phyloP scores from a whole-genome alignment of 37 sponge, comb jelly and placozoan genomes.

The Eunapius fragilis region DNA sequence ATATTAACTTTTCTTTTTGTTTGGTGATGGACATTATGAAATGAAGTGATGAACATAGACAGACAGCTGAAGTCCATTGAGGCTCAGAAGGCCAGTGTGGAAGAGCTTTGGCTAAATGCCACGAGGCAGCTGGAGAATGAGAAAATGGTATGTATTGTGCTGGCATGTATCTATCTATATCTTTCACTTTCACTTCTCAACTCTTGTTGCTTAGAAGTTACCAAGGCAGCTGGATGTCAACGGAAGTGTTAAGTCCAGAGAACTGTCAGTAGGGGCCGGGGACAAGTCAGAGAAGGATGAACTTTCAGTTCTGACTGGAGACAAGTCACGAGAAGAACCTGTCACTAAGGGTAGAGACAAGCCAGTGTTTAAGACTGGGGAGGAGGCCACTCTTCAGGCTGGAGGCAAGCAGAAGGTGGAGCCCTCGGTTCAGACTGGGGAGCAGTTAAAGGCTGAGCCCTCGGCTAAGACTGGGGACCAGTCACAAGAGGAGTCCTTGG shows the following conservation, averaged over 20 bases:
- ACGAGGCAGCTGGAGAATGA: background rate
- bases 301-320: background rate
- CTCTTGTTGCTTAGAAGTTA: background rate
- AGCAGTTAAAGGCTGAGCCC: background rate
- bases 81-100: background rate
- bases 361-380: background rate
- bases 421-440: background rate
- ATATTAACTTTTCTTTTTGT: background rate
- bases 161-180: too few relatives aligned
- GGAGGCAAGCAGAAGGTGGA: background rate
- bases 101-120: constrained; percentile 35
- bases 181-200: background rate
- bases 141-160: background rate
- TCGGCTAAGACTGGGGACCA: background rate
- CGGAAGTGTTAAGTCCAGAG: background rate
- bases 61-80: background rate
- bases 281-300: background rate
- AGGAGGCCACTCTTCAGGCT: background rate
- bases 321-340: background rate
- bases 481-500: background rate
- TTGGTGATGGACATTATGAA: background rate
- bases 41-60: background rate
- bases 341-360: background rate
- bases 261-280: background rate
- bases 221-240: background rate